Percentiles rank a stretch among this genome's conserved stretches.
Conservation (phyloP, 2,113 vertebrate species). For the Austrofundulus limnaeus region DNA sequence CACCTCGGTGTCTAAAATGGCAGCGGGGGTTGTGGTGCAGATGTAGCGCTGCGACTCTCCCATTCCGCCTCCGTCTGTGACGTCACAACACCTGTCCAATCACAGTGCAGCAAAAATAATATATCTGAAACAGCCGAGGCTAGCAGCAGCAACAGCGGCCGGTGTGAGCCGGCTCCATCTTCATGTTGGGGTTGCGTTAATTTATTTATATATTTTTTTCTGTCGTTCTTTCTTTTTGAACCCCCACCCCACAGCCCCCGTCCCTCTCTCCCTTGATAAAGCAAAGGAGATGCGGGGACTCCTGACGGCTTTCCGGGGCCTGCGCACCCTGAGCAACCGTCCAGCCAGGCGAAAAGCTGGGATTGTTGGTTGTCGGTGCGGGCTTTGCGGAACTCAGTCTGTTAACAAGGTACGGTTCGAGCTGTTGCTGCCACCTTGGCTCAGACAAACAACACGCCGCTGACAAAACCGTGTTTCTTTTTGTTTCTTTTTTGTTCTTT, state of each 20-base stretch:
- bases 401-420: constrained; percentile 65
- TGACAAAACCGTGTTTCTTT: constrained; percentile 3
- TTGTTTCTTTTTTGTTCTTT: neutral
- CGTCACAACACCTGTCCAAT: constrained; percentile 57
- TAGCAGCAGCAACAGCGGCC: constrained; percentile 27
- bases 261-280: constrained; percentile 10
- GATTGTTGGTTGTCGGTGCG: constrained; percentile 64
- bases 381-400: constrained; percentile 71
- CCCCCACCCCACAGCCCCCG: neutral
- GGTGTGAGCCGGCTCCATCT: constrained; percentile 59
- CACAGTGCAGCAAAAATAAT: constrained; percentile 27
- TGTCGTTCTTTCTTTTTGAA: neutral
- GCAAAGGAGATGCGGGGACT: constrained; percentile 66
- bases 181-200: neutral
- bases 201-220: neutral
- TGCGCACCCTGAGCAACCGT: constrained; percentile 56
- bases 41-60: constrained; percentile 31
- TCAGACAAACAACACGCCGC: constrained; percentile 6
- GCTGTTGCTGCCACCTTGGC: constrained; percentile 23
- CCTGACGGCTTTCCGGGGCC: constrained; percentile 57
- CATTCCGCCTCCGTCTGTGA: constrained; percentile 37
- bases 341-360: constrained; percentile 56
- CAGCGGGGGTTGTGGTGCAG: constrained; percentile 59
- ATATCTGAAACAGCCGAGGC: neutral
- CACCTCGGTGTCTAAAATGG: constrained; percentile 73